Conservation (phyloP, 2,113 vertebrate genomes). For the Scomber colias region DNA sequence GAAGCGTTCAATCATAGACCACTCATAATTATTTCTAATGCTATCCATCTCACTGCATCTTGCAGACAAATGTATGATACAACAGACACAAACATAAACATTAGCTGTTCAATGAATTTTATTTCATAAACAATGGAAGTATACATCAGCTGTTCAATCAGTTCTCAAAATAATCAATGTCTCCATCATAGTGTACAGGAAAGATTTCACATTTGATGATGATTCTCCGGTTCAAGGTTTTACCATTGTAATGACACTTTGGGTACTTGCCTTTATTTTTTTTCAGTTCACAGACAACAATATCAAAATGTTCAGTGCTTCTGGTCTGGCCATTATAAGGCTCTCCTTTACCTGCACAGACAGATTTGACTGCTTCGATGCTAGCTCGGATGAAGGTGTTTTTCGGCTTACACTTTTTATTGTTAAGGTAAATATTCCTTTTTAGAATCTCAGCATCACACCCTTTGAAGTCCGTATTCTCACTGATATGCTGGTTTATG, state of each 20-base stretch:
- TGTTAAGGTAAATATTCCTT: not conserved
- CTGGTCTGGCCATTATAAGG: not conserved
- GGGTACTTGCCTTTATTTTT: fast-evolving
- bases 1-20: no score
- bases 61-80: no score
- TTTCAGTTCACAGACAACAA: not conserved
- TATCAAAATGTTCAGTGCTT: not conserved
- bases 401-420: not conserved
- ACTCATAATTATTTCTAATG: no score
- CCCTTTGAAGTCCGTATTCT: fast-evolving
- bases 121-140: fast-evolving
- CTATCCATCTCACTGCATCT: no score
- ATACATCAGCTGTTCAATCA: not conserved
- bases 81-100: not conserved
- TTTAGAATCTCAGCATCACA: not conserved
- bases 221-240: not conserved
- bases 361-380: fast-evolving
- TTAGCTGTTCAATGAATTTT: not conserved
- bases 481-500: not conserved
- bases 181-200: slow-evolving; percentile 20
- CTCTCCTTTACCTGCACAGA: not conserved
- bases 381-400: not conserved
- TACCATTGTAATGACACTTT: not conserved
- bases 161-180: not conserved
- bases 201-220: not conserved